These are phyloP conservation scores for Dufourea novaeangliae DNA, from an alignment of 1,140 invertebrate genomes.

Conservation along the genomic window DNA sequence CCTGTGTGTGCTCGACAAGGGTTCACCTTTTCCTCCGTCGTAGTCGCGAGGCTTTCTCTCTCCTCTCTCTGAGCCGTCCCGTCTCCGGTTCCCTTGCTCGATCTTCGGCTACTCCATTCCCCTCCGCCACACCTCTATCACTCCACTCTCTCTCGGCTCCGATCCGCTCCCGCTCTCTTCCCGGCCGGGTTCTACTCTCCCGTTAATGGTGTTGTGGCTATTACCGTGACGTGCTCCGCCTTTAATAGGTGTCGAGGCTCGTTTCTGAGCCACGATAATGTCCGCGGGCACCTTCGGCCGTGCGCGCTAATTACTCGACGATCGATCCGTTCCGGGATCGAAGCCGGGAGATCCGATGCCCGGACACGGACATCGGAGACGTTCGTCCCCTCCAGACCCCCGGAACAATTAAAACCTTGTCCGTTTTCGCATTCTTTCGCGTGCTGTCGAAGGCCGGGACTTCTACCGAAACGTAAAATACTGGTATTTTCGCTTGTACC, in stretches of 20 bases:
- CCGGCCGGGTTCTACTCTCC: conserved; percentile 31
- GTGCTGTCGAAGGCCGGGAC: no score
- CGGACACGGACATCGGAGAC: not conserved
- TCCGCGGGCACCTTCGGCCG: conserved; percentile 60
- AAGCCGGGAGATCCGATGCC: conserved; percentile 25
- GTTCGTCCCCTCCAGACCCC: not conserved
- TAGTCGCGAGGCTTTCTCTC: conserved; percentile 5
- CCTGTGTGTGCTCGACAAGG: not conserved
- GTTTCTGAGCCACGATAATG: conserved; percentile 60
- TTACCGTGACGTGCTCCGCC: conserved; percentile 58
- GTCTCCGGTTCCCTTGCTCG: conserved; percentile 6
- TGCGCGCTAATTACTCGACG: conserved; percentile 56
- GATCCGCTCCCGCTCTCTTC: conserved; percentile 11
- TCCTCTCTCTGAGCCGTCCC: not conserved
- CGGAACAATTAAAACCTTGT: not conserved
- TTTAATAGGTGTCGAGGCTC: conserved; percentile 62
- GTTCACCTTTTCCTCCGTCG: conserved; percentile 5
- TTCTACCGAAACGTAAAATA: no score
- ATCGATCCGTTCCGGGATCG: conserved; percentile 56
- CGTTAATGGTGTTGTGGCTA: conserved; percentile 65
- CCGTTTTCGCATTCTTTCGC: not conserved
- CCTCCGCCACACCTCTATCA: no score
- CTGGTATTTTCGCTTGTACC: no score
- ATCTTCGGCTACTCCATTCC: conserved; percentile 23
- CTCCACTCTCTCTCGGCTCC: not conserved